Evolutionary conservation across 2,113 vertebrate species (phyloP).

Genomic region (Amphiprion percula): DNA sequence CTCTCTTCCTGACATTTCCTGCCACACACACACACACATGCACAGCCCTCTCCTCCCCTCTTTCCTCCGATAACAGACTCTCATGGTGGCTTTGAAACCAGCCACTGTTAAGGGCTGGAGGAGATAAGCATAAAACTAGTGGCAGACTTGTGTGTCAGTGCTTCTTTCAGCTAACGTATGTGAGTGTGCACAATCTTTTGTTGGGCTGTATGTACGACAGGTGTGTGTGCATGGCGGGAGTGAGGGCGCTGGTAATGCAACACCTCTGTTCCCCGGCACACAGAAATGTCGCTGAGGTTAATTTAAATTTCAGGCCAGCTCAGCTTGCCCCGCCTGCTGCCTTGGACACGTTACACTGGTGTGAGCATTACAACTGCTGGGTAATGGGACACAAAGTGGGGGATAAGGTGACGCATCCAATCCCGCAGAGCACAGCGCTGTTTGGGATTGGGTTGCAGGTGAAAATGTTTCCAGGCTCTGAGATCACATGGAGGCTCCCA

Average conservation of each 20-base stretch:
- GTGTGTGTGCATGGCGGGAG: slow-evolving; percentile 62
- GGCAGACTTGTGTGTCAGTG: slow-evolving; percentile 16
- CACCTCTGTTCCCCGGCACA: slow-evolving; percentile 72
- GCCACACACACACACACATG: slow-evolving; percentile 51
- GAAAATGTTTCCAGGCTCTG: slow-evolving; percentile 73
- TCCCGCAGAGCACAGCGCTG: slow-evolving; percentile 60
- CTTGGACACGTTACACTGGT: slow-evolving; percentile 80
- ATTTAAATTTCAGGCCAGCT: slow-evolving; percentile 84
- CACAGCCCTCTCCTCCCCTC: slow-evolving; percentile 18
- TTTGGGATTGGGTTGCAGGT: slow-evolving; percentile 76
- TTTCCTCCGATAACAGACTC: slow-evolving; percentile 42
- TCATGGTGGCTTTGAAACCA: slow-evolving; percentile 53
- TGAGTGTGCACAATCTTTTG: slow-evolving; percentile 60
- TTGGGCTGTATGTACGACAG: slow-evolving; percentile 67
- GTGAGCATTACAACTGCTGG: slow-evolving; percentile 82
- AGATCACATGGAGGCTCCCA: slow-evolving; percentile 53
- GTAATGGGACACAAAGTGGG: slow-evolving; percentile 81
- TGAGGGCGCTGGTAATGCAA: slow-evolving; percentile 76
- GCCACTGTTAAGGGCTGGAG: slow-evolving; percentile 34
- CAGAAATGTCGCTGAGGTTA: slow-evolving; percentile 80
- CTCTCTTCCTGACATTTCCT: slow-evolving; percentile 73
- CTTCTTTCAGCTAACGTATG: slow-evolving; percentile 52
- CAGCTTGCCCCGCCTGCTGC: slow-evolving; percentile 75
- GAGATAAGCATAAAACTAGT: slow-evolving; percentile 45
- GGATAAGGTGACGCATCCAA: slow-evolving; percentile 82